Base-by-base conservation (phyloP, 2,888 invertebrate genomes). In the Subacronicta megacephala region DNA sequence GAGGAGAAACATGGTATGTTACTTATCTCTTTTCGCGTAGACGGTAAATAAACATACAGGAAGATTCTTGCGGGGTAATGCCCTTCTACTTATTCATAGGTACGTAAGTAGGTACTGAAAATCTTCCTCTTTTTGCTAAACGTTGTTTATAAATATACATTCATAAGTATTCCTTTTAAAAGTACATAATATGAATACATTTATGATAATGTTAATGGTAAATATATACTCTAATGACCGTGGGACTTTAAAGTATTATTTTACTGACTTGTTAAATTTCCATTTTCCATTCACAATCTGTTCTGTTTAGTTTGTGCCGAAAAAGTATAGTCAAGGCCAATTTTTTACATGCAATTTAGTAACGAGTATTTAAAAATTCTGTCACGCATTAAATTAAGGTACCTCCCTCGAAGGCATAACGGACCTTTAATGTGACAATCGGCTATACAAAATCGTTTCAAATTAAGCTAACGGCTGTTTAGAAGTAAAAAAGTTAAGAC, bases 11-110 rank as follows among this genome's bases (percentile, higher is more conserved):
- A 17, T 37, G 10, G 13, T 15, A 2, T 58, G 58, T 13, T 46
- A 16, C 35, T 13, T 33, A n/a, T 51, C 46, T 58, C 4, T 58
- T 40, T 12, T 31, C 64, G 10, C 13, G 35, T 29, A 0, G 6
- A 13, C 18, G 9, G 33, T 35, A 42, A 46, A 56, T 51, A 52
- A 44, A 44, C n/a, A 4, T 5, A 12, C 20, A 16, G 0, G 37
- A 15, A n/a, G 18, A 4, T 9, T 31, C 37, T 37, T 4, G 13
- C 10, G 17, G 44, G 36, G 26, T n/a, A 57, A 36, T 47, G 15
- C 7, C 31, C 26, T 26, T 18, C 10, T 26, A 26, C 9, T 12
- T 29, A n/a, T 5, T 31, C n/a, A 31, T 12, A 7, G n/a, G n/a
- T n/a, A n/a, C n/a, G n/a, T n/a, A n/a, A n/a, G n/a, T 31, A 31